Evolutionary conservation across 2,797 vertebrate genomes (phyloP).

Genomic region (Sebastes goodei): DNA sequence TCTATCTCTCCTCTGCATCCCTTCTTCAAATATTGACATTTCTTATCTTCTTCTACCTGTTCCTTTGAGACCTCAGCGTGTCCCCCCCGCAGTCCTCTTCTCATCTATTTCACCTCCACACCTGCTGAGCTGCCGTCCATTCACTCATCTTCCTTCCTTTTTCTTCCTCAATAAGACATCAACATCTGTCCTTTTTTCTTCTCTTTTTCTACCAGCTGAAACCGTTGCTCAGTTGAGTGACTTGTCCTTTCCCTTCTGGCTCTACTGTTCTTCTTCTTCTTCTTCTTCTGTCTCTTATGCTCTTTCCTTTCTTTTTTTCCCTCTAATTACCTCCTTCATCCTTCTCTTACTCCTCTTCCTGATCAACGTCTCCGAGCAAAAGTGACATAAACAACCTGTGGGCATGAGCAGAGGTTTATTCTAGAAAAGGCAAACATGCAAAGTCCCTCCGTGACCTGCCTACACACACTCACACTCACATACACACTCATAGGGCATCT

Average conservation of each 20-base stretch:
- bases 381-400: slow-evolving; percentile 42
- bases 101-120: no score
- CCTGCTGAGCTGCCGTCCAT: background rate
- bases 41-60: slow-evolving; percentile 25
- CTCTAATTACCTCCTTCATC: background rate
- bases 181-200: background rate
- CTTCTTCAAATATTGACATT: slow-evolving; percentile 52
- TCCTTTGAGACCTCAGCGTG: slow-evolving; percentile 18
- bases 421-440: slow-evolving; percentile 42
- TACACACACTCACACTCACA: background rate
- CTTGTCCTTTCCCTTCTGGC: slow-evolving; percentile 6
- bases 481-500: slow-evolving; percentile 26
- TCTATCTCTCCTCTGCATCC: background rate
- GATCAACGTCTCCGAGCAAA: slow-evolving; percentile 17
- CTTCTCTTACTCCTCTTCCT: background rate
- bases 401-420: slow-evolving; percentile 46
- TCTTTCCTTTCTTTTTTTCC: background rate
- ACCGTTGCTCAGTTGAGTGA: background rate
- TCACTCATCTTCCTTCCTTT: background rate
- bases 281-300: background rate
- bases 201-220: background rate
- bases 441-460: slow-evolving; percentile 37
- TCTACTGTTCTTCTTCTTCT: background rate
- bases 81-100: background rate
- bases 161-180: slow-evolving; percentile 5